Base-by-base conservation (phyloP, 2,888 invertebrate species). In the Synanthedon formicaeformis region DNA sequence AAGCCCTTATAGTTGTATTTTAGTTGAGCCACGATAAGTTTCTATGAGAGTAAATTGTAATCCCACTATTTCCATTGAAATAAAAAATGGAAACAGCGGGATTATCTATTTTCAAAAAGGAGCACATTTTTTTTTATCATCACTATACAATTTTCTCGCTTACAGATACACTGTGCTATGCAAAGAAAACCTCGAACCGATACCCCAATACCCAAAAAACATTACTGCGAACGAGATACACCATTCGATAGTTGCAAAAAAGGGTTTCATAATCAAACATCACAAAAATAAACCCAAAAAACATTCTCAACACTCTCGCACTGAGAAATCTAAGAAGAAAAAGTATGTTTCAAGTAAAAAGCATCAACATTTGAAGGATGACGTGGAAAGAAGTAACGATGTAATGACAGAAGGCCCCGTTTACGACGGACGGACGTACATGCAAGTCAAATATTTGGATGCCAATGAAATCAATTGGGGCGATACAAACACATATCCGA, bases 401-500 rank as follows among this genome's bases (percentile, higher is more conserved):
- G 70, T 81, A 0, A 58, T 66, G 34, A 81, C 80, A 0, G 81
- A 77, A 12, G 66, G 62, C 0, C 79, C 80, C 4, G 58, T 58
- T 3, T 84, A 86, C 50, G 82, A 80, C 23, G 84, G 83, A 50
- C 76, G 75, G 55, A 86, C 84, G 12, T 85, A 85, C 56, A 85
- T 87, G 81, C 86, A 87, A 78, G 88, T 77, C 54, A 89, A 79
- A 69, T 90, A 73, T 77, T 69, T 74, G 58, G 74, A 76, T 54
- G 67, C 76, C 0, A 80, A 79, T 52, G 83, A 85, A 51, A 76
- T 85, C 0, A 83, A 84, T 23, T 86, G 84, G 85, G 81, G 74
- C 0, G 86, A 87, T 50, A 76, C 78, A 2, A 84, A 82, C 48
- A 75, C 79, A 0, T 87, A 84, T 56, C 96, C 96, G 0, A 94